phyloP scores from a whole-genome alignment of 2,888 invertebrate species.

The Monoplex corrugatus region DNA sequence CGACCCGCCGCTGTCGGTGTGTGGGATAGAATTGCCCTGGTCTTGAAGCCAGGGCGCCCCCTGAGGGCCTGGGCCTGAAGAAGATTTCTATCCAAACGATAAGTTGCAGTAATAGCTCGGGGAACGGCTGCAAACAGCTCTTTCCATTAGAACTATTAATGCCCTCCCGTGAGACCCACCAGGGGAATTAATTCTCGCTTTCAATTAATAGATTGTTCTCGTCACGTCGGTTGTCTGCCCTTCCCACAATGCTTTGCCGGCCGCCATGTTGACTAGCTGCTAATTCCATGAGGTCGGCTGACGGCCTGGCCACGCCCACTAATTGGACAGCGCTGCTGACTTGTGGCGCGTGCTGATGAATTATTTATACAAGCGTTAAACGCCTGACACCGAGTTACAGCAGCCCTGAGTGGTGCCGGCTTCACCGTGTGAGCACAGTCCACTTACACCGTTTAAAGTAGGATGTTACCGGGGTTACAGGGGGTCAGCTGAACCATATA shows the following conservation, averaged over 20 bases:
- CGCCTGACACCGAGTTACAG: conserved; percentile 24
- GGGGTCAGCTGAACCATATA: too few relatives aligned
- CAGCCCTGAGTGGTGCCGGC: conserved; percentile 25
- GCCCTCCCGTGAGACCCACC: conserved; percentile 52
- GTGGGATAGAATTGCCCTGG: conserved; percentile 53
- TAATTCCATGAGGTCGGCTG: conserved; percentile 39
- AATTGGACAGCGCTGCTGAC: not conserved
- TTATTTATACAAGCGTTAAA: conserved; percentile 35
- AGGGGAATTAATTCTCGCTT: conserved; percentile 59
- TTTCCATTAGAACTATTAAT: conserved; percentile 63
- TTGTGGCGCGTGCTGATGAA: not conserved
- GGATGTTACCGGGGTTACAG: too few relatives aligned
- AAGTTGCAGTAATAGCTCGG: conserved; percentile 58
- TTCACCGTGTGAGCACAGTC: conserved; percentile 15
- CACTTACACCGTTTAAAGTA: too few relatives aligned
- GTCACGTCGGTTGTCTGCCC: conserved; percentile 50
- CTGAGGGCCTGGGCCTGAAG: conserved; percentile 43
- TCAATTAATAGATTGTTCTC: conserved; percentile 61
- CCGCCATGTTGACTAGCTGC: conserved; percentile 47
- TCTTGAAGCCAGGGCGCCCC: conserved; percentile 42
- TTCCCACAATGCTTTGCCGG: conserved; percentile 32
- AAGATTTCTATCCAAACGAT: conserved; percentile 57
- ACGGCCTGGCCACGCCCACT: conserved; percentile 14
- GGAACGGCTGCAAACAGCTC: conserved; percentile 54
- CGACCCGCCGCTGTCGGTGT: conserved; percentile 55